A percentile compares a stretch with the other conserved stretches of the same genome.
These are phyloP conservation scores for Rhagonycha fulva DNA, from an alignment of 2,888 invertebrate genomes.

Conservation along the genomic window DNA sequence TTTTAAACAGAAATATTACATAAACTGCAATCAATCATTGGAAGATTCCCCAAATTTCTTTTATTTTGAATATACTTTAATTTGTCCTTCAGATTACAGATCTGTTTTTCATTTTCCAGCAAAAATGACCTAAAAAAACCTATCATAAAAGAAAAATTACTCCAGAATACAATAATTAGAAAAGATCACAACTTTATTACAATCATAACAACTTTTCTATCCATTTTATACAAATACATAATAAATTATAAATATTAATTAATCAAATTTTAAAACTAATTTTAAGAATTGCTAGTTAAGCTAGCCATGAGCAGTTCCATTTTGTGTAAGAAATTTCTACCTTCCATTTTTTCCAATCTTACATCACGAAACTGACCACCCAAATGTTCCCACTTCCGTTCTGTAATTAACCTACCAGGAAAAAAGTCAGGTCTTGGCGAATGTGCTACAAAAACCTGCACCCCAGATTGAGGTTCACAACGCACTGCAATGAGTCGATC, in stretches of 20 bases:
- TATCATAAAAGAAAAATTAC: no score
- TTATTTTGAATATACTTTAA: no score
- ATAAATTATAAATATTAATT: not conserved
- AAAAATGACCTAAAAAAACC: no score
- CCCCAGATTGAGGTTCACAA: slow-evolving; percentile 86
- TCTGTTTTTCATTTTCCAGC: no score
- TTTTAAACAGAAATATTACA: no score
- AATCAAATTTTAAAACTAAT: not conserved
- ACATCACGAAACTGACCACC: slow-evolving; percentile 92
- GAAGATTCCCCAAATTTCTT: no score
- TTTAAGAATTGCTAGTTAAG: slow-evolving; percentile 73
- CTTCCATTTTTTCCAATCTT: slow-evolving; percentile 92
- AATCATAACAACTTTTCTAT: not conserved
- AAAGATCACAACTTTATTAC: not conserved
- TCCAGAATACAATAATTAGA: not conserved
- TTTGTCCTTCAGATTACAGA: no score
- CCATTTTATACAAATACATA: not conserved
- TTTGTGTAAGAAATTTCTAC: slow-evolving; percentile 93
- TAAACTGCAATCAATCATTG: no score
- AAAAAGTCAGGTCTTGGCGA: slow-evolving; percentile 88
- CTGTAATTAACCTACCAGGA: slow-evolving; percentile 83
- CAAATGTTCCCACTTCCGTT: slow-evolving; percentile 91
- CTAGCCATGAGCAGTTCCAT: slow-evolving; percentile 96
- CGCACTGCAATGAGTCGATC: slow-evolving; percentile 87
- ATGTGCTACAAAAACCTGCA: slow-evolving; percentile 88